These are phyloP conservation scores for Apodemia zela DNA, from an alignment of 2,888 invertebrate species.

Conservation along the genomic window DNA sequence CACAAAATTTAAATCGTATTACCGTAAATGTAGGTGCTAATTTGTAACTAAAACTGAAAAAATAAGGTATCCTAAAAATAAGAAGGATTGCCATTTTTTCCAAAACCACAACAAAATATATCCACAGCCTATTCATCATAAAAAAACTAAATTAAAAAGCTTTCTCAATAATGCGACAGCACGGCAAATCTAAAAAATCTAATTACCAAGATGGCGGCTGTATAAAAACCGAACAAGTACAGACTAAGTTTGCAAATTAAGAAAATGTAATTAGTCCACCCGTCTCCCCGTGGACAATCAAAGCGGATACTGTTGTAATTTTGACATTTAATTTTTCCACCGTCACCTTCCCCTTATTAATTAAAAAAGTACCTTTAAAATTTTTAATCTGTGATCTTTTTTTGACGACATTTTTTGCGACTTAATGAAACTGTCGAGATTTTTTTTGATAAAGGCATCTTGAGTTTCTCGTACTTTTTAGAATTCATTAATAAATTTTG, in stretches of 20 bases:
- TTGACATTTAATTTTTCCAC: conserved; percentile 16
- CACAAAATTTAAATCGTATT: no score
- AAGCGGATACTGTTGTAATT: conserved; percentile 24
- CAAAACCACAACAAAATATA: no score
- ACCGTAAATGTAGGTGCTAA: no score
- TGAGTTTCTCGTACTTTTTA: background rate
- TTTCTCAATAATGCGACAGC: conserved; percentile 4
- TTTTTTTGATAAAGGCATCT: conserved; percentile 42
- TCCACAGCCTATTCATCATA: background rate
- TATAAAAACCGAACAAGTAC: conserved; percentile 13
- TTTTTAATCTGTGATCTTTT: conserved; percentile 66
- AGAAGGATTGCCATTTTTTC: no score
- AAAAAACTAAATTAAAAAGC: conserved; percentile 3
- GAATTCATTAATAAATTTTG: conserved; percentile 15
- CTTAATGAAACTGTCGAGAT: conserved; percentile 70
- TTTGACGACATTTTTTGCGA: conserved; percentile 61
- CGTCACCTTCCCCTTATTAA: conserved; percentile 16
- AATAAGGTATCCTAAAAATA: no score
- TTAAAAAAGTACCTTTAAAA: conserved; percentile 71
- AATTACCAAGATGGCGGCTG: conserved; percentile 11
- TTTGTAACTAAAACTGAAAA: no score
- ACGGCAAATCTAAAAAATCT: conserved; percentile 14
- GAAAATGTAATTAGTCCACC: conserved; percentile 75
- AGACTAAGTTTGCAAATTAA: conserved; percentile 71
- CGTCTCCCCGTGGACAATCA: conserved; percentile 29